Evolutionary conservation across 2,113 vertebrate genomes (phyloP).

Genomic region (Potamarius usumacintae): DNA sequence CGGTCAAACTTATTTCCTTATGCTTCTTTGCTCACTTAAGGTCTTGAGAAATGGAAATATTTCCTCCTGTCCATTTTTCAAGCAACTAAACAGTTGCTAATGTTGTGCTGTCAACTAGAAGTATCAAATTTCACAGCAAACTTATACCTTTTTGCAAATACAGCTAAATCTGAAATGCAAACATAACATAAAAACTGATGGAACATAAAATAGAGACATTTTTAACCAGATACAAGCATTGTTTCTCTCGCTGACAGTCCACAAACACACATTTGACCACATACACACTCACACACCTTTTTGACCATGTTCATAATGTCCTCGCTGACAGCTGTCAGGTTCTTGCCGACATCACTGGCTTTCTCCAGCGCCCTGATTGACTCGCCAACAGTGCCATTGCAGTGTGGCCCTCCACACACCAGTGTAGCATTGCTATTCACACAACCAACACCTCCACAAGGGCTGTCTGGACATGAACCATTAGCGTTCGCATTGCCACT

Average conservation of each 20-base stretch:
- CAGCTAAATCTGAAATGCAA: not conserved
- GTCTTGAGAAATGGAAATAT: not conserved
- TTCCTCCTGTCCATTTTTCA: not conserved
- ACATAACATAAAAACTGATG: not conserved
- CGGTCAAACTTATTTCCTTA: not conserved
- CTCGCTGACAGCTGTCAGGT: constrained; percentile 65
- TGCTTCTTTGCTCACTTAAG: not conserved
- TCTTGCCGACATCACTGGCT: constrained; percentile 59
- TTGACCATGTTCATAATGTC: constrained; percentile 68
- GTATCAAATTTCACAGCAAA: not conserved
- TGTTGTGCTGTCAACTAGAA: not conserved
- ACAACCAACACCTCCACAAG: constrained; percentile 82
- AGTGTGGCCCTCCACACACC: constrained; percentile 73
- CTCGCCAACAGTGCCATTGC: constrained; percentile 72
- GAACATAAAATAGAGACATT: not conserved
- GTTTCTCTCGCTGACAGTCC: not conserved
- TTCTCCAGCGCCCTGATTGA: constrained; percentile 65
- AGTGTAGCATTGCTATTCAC: constrained; percentile 60
- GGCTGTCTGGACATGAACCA: constrained; percentile 65
- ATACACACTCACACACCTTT: constrained; percentile 69
- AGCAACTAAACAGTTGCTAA: not conserved
- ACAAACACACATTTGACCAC: not conserved
- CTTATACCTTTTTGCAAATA: not conserved
- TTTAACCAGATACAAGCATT: not conserved
- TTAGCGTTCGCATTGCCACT: constrained; percentile 57